These are phyloP conservation scores for Thamnophis elegans DNA, from an alignment of 2,797 vertebrate genomes.

Conservation along the genomic window DNA sequence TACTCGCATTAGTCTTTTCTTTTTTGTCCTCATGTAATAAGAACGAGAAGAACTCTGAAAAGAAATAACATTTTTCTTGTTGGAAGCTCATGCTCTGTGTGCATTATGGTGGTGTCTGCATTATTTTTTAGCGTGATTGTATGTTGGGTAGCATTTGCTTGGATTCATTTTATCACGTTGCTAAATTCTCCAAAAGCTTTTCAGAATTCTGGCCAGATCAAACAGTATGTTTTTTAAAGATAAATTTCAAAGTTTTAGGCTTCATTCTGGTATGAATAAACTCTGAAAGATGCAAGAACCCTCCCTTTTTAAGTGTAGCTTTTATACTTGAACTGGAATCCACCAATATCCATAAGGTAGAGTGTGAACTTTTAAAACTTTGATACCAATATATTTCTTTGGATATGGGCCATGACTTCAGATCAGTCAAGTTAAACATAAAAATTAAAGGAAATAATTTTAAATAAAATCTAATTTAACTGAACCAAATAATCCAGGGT, in stretches of 20 bases:
- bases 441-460: neutral
- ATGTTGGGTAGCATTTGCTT: conserved; percentile 57
- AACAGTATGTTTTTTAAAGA: neutral
- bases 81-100: conserved; percentile 59
- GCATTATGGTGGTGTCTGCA: conserved; percentile 59
- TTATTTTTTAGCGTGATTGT: conserved; percentile 57
- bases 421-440: neutral
- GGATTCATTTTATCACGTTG: conserved; percentile 54
- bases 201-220: neutral
- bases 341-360: conserved; percentile 57
- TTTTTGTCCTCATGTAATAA: conserved; percentile 60
- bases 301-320: conserved; percentile 50
- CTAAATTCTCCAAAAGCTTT: conserved; percentile 59
- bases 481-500: neutral
- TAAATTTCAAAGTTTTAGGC: neutral
- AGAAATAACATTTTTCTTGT: conserved; percentile 59
- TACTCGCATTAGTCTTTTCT: conserved; percentile 59
- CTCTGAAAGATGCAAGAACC: conserved; percentile 43
- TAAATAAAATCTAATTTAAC: neutral
- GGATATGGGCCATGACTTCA: conserved; percentile 43
- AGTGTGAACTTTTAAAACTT: conserved; percentile 50
- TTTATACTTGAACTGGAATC: conserved; percentile 49
- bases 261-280: conserved; percentile 56
- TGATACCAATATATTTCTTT: conserved; percentile 58
- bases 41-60: conserved; percentile 58